Percentiles rank a stretch among this genome's conserved stretches.
Conservation (phyloP, 1,140 invertebrate genomes). For the Andricus grossulariae region DNA sequence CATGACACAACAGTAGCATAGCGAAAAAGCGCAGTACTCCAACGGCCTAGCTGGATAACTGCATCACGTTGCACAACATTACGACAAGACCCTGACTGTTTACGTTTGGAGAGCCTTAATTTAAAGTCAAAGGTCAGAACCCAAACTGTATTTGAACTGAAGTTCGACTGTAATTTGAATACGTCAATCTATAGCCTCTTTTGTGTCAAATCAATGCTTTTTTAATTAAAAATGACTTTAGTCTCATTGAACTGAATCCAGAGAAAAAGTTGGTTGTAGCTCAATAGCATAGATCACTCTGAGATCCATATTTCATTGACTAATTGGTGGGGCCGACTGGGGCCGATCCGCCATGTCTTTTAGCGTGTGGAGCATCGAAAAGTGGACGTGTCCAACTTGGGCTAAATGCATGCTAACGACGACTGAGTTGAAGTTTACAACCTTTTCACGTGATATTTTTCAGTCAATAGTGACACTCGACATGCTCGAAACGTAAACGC, state of each 20-base stretch:
- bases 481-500: slow-evolving; percentile 36
- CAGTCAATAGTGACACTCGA: slow-evolving; percentile 29
- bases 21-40: no score
- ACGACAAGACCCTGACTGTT: no score
- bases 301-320: slow-evolving; percentile 32
- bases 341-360: background rate
- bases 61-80: no score
- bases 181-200: no score
- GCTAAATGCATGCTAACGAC: slow-evolving; percentile 29
- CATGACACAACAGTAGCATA: no score
- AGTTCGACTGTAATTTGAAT: no score
- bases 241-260: background rate
- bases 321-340: slow-evolving; percentile 16
- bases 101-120: no score
- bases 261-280: background rate
- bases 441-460: slow-evolving; percentile 28
- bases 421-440: slow-evolving; percentile 24
- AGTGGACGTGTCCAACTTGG: slow-evolving; percentile 27
- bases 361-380: slow-evolving; percentile 1
- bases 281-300: background rate
- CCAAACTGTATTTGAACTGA: no score
- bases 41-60: no score
- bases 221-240: no score
- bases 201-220: no score
- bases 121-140: no score